These are phyloP conservation scores for Andrena bicolor DNA, from an alignment of 2,888 invertebrate genomes.

Conservation along the genomic window DNA sequence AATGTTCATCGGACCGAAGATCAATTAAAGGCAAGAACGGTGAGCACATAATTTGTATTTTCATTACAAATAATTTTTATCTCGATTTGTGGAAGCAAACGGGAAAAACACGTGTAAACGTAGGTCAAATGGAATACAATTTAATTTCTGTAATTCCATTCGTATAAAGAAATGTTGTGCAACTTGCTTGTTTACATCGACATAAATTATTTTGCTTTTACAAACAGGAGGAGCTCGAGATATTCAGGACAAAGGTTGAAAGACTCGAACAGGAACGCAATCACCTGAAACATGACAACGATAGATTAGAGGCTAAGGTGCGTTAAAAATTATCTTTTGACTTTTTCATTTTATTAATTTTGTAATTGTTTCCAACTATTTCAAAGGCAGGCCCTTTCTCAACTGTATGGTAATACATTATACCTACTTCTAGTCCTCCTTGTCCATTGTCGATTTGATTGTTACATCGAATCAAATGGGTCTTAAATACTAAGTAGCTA, in stretches of 20 bases:
- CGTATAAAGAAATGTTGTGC: neutral
- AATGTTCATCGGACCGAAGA: constrained; percentile 98
- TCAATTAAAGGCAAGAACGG: constrained; percentile 94
- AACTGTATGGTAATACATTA: too few species aligned
- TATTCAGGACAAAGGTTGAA: constrained; percentile 92
- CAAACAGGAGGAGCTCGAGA: constrained; percentile 93
- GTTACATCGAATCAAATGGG: too few species aligned
- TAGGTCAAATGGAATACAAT: neutral
- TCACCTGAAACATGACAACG: constrained; percentile 94
- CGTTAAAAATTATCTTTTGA: constrained; percentile 79
- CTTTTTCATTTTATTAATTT: neutral
- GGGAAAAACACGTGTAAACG: neutral
- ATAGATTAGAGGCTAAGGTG: constrained; percentile 96
- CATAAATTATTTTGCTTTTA: neutral
- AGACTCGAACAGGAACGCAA: constrained; percentile 94
- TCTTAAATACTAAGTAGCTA: too few species aligned
- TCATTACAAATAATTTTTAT: too few species aligned
- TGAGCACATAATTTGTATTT: constrained; percentile 84
- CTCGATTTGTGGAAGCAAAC: too few species aligned
- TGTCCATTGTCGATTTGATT: too few species aligned
- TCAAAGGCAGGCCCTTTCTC: neutral
- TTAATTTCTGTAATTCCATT: neutral
- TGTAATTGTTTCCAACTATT: neutral
- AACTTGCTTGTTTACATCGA: neutral
- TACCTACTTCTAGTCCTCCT: too few species aligned